Evolutionary conservation across 1,140 invertebrate species (phyloP).

Genomic region (Uloborus diversus): DNA sequence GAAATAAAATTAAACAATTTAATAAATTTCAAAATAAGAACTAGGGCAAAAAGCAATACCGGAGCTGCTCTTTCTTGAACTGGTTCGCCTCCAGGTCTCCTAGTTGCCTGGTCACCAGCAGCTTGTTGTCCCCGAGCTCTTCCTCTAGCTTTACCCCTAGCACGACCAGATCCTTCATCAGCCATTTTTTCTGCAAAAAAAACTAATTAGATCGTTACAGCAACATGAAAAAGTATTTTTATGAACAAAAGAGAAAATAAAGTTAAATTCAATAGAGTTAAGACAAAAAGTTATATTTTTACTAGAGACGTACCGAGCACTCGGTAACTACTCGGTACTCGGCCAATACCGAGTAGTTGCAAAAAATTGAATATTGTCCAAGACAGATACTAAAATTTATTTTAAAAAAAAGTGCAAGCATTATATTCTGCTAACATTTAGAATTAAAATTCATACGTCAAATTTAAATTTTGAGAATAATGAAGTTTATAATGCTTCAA

Average conservation of each 20-base stretch:
- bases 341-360: too few relatives aligned
- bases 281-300: neutral
- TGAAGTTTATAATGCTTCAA: too few relatives aligned
- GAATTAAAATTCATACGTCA: neutral
- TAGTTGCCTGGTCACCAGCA: neutral
- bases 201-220: too few relatives aligned
- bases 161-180: neutral
- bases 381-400: too few relatives aligned
- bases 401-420: too few relatives aligned
- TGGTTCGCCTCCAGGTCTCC: neutral
- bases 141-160: conserved; percentile 17
- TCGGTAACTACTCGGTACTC: too few relatives aligned
- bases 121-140: neutral
- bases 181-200: too few relatives aligned
- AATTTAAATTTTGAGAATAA: too few relatives aligned
- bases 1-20: neutral
- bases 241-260: neutral
- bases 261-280: neutral
- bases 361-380: too few relatives aligned
- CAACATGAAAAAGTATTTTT: too few relatives aligned
- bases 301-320: too few relatives aligned
- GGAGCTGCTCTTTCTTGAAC: neutral
- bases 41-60: neutral
- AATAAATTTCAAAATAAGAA: neutral
- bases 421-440: neutral